Percentiles rank a stretch among this genome's conserved stretches.
phyloP scores from a whole-genome alignment of 2,797 vertebrate species.

The Tokudaia tokunoshimensis region DNA sequence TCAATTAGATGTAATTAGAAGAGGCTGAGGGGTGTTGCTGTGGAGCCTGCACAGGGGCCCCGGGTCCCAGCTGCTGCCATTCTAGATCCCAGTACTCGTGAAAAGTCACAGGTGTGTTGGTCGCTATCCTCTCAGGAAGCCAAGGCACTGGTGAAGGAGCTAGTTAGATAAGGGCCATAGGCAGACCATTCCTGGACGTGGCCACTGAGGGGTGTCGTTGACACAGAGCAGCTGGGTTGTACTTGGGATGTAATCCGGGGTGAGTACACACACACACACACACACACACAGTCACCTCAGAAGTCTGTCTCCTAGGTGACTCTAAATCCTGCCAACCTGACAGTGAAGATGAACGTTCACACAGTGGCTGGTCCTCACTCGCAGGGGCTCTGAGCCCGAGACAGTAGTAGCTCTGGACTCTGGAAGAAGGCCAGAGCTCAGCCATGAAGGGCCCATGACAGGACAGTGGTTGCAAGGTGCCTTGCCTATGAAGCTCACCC shows the following conservation, averaged over 20 bases:
- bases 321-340: not conserved
- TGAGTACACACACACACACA: not conserved
- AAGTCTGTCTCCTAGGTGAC: not conserved
- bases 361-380: not conserved
- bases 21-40: not conserved
- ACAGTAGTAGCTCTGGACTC: not conserved
- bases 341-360: not conserved
- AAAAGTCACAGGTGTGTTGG: rapidly evolving
- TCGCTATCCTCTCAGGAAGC: rapidly evolving
- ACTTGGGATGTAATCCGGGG: not conserved
- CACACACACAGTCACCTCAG: not conserved
- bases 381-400: rapidly evolving
- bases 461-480: not conserved
- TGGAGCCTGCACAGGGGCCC: not conserved
- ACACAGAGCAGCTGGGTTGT: not conserved
- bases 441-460: not conserved
- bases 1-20: slow-evolving; percentile 18
- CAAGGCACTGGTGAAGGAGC: not conserved
- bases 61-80: not conserved
- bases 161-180: rapidly evolving
- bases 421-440: not conserved
- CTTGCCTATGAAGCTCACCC: not conserved
- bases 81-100: rapidly evolving
- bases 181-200: not conserved
- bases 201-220: not conserved